These are phyloP conservation scores for Cataglyphis altisquamis DNA, from an alignment of 2,888 invertebrate species.

Conservation along the genomic window DNA sequence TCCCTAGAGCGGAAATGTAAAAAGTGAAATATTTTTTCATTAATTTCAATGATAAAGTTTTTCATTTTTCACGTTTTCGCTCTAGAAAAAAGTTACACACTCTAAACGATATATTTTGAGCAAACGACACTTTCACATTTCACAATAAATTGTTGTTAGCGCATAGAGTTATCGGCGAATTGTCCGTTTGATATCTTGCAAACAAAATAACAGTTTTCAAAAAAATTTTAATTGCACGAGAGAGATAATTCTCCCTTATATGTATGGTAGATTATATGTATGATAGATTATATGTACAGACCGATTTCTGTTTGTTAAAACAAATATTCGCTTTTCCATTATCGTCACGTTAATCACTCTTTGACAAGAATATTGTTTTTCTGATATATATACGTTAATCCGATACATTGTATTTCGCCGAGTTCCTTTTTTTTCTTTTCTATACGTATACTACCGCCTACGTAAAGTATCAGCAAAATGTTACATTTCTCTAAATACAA, in stretches of 20 bases:
- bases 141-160: slow-evolving; percentile 16
- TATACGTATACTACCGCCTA: not conserved
- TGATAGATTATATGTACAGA: not conserved
- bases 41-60: too few relatives aligned
- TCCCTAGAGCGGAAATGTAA: too few relatives aligned
- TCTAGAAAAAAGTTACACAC: too few relatives aligned
- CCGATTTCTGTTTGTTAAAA: not conserved
- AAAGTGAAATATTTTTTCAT: too few relatives aligned
- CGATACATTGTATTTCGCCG: not conserved
- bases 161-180: not conserved
- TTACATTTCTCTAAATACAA: not conserved
- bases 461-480: not conserved
- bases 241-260: not conserved
- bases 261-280: not conserved
- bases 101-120: not conserved
- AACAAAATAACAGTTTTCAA: not conserved
- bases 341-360: not conserved
- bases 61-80: too few relatives aligned
- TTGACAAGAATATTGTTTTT: slow-evolving; percentile 3
- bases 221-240: not conserved
- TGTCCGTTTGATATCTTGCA: not conserved
- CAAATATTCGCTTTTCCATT: slow-evolving; percentile 19
- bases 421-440: not conserved
- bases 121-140: not conserved
- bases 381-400: not conserved